Percentiles rank a stretch among this genome's conserved stretches.
phyloP scores from a whole-genome alignment of 2,888 invertebrate species.

The Patella depressa region DNA sequence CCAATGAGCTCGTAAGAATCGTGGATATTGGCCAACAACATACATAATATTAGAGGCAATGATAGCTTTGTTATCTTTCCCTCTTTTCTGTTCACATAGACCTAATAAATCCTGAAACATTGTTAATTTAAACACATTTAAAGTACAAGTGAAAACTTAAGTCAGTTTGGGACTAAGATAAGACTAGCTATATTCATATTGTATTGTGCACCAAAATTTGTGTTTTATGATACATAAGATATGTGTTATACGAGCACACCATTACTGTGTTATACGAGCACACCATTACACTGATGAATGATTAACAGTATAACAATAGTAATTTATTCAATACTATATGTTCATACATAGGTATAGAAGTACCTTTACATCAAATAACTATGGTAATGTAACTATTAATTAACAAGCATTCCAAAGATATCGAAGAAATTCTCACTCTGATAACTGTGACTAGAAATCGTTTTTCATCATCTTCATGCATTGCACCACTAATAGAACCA shows the following conservation, averaged over 20 bases:
- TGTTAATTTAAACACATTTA: neutral
- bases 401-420: no score
- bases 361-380: no score
- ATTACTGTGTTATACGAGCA: no score
- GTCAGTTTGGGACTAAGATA: neutral
- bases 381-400: no score
- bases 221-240: no score
- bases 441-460: conserved; percentile 98
- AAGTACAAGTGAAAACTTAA: neutral
- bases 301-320: no score
- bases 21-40: conserved; percentile 98
- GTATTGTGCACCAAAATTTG: no score
- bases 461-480: conserved; percentile 99
- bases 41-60: conserved; percentile 99
- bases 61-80: conserved; percentile 99
- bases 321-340: no score
- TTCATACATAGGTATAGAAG: no score
- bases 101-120: conserved; percentile 84
- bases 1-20: conserved; percentile 99
- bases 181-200: neutral
- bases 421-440: conserved; percentile 52
- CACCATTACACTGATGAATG: no score
- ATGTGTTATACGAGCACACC: no score
- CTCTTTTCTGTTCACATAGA: conserved; percentile 93
- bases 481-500: conserved; percentile 98